Evolutionary conservation across 1,140 invertebrate genomes (phyloP).

Genomic region (Eupeodes corollae): DNA sequence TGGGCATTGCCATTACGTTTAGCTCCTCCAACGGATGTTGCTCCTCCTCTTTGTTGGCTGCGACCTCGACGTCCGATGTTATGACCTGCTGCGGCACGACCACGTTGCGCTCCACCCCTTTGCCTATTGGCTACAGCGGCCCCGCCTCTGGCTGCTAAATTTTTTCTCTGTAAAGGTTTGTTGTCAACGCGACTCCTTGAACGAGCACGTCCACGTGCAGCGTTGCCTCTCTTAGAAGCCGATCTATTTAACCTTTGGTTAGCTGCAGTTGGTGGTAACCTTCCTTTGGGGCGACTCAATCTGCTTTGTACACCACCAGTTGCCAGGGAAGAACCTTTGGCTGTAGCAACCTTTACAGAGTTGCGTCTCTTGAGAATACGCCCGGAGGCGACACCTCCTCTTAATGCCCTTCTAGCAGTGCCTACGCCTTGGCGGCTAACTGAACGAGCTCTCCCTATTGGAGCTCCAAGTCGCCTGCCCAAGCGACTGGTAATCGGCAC

Average conservation of each 20-base stretch:
- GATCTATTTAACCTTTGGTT: slow-evolving; percentile 10
- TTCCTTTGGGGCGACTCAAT: slow-evolving; percentile 18
- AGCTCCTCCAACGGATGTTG: neutral
- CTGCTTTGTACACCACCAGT: slow-evolving; percentile 12
- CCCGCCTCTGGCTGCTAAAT: slow-evolving; percentile 9
- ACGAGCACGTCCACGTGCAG: slow-evolving; percentile 15
- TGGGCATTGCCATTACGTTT: slow-evolving; percentile 7
- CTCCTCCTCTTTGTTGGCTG: slow-evolving; percentile 8
- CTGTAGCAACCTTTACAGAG: slow-evolving; percentile 2
- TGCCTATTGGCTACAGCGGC: slow-evolving; percentile 7
- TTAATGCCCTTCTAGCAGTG: too few relatives aligned
- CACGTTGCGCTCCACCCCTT: slow-evolving; percentile 15
- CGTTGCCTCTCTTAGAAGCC: slow-evolving; percentile 15
- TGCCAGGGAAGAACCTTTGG: slow-evolving; percentile 7
- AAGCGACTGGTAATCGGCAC: slow-evolving; percentile 25
- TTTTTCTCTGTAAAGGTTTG: too few relatives aligned
- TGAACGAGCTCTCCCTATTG: too few relatives aligned
- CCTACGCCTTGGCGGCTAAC: too few relatives aligned
- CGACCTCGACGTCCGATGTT: slow-evolving; percentile 5
- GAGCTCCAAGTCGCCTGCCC: slow-evolving; percentile 19
- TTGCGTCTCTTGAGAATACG: slow-evolving; percentile 27
- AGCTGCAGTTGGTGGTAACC: slow-evolving; percentile 12
- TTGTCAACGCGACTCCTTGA: slow-evolving; percentile 12
- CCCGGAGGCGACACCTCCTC: slow-evolving; percentile 23
- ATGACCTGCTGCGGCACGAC: slow-evolving; percentile 13